phyloP scores from a whole-genome alignment of 2,888 invertebrate species.

The Epiblema foenella region DNA sequence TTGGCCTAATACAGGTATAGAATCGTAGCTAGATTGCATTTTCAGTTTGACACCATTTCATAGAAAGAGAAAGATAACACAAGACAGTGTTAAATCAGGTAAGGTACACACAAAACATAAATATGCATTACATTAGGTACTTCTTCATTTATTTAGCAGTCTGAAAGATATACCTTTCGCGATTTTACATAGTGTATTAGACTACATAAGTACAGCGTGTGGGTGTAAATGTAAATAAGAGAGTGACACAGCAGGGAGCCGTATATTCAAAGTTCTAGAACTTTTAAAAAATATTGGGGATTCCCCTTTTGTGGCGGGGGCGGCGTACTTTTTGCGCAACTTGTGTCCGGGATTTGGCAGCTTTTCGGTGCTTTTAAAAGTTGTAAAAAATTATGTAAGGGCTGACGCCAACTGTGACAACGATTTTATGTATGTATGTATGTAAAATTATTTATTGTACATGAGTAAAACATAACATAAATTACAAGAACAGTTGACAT shows the following conservation, averaged over 20 bases:
- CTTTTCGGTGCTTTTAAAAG: slow-evolving; percentile 26
- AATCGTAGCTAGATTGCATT: too few relatives aligned
- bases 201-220: background rate
- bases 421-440: too few relatives aligned
- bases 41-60: too few relatives aligned
- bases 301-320: slow-evolving; percentile 22
- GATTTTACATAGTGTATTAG: background rate
- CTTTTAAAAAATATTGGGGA: slow-evolving; percentile 24
- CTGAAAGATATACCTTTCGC: background rate
- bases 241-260: slow-evolving; percentile 5
- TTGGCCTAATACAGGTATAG: too few relatives aligned
- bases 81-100: too few relatives aligned
- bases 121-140: too few relatives aligned
- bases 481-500: too few relatives aligned
- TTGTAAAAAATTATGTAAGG: slow-evolving; percentile 12
- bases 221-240: slow-evolving; percentile 10
- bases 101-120: too few relatives aligned
- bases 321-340: slow-evolving; percentile 36
- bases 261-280: slow-evolving; percentile 27
- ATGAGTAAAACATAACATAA: too few relatives aligned
- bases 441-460: too few relatives aligned
- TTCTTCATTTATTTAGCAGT: too few relatives aligned
- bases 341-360: slow-evolving; percentile 37
- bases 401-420: background rate
- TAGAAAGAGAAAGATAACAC: too few relatives aligned